These are phyloP conservation scores for Drosophila santomea DNA, from an alignment of 1,140 invertebrate genomes.

Conservation along the genomic window DNA sequence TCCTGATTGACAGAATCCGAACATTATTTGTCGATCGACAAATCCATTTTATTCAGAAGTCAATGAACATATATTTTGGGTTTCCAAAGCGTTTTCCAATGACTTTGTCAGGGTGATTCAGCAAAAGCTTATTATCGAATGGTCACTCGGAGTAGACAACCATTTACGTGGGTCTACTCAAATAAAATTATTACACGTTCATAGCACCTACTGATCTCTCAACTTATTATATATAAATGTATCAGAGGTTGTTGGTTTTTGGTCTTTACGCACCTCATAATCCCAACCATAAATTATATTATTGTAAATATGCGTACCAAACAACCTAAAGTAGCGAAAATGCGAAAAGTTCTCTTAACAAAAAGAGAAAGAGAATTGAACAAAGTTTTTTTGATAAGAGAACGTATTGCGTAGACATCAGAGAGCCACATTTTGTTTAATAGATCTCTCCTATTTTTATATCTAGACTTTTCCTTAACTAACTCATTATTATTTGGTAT, in stretches of 20 bases:
- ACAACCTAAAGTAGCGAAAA: constrained; percentile 13
- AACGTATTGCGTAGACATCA: no score
- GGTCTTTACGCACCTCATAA: not conserved
- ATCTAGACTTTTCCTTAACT: no score
- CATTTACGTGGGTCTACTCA: not conserved
- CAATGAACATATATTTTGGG: no score
- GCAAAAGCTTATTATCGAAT: not conserved
- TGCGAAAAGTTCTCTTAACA: not conserved
- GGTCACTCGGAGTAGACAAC: not conserved
- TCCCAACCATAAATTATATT: not conserved
- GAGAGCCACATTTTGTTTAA: not conserved
- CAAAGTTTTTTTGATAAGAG: no score
- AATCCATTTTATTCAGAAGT: no score
- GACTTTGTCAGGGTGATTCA: constrained; percentile 1
- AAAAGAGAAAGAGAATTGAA: no score
- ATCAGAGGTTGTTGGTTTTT: not conserved
- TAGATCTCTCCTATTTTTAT: not conserved
- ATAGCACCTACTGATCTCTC: constrained; percentile 1
- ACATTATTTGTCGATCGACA: no score
- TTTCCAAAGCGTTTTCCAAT: no score
- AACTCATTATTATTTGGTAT: no score
- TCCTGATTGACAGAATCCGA: no score
- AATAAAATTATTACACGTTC: not conserved
- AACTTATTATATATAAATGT: not conserved
- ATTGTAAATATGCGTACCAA: not conserved